These are phyloP conservation scores for Tachina grossa DNA, from an alignment of 2,888 invertebrate species.

Conservation along the genomic window DNA sequence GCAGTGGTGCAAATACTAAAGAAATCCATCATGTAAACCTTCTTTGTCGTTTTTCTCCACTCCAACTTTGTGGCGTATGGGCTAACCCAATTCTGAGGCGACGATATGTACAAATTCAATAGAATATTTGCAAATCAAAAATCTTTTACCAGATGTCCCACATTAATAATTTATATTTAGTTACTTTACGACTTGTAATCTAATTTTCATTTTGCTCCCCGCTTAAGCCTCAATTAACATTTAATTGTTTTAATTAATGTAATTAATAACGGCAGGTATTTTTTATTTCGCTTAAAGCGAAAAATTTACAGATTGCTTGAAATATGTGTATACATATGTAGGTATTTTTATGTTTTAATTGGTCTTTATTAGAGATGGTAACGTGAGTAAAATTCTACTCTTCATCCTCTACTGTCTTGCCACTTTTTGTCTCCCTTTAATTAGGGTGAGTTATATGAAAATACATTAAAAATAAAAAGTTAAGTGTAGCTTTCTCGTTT, in stretches of 20 bases:
- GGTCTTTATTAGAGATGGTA: not conserved
- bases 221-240: slow-evolving; percentile 60
- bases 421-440: too few relatives aligned
- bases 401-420: too few relatives aligned
- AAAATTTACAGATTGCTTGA: slow-evolving; percentile 23
- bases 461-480: too few relatives aligned
- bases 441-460: too few relatives aligned
- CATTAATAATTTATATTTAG: not conserved
- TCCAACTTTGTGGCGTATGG: too few relatives aligned
- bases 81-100: too few relatives aligned
- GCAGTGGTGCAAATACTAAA: too few relatives aligned
- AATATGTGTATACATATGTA: not conserved
- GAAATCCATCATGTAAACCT: too few relatives aligned
- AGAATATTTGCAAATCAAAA: slow-evolving; percentile 2
- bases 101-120: not conserved
- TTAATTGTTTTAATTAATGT: slow-evolving; percentile 64
- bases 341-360: slow-evolving; percentile 26
- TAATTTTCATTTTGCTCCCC: slow-evolving; percentile 17
- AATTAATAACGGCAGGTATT: slow-evolving; percentile 22
- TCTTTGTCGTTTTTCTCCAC: too few relatives aligned
- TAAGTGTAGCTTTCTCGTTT: too few relatives aligned
- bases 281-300: not conserved
- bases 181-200: not conserved
- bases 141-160: slow-evolving; percentile 45
- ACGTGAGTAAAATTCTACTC: too few relatives aligned